Evolutionary conservation across 2,888 invertebrate genomes (phyloP), one percentile per base, ranked within the genome.

Genomic region (Philopedon plagiatum): DNA sequence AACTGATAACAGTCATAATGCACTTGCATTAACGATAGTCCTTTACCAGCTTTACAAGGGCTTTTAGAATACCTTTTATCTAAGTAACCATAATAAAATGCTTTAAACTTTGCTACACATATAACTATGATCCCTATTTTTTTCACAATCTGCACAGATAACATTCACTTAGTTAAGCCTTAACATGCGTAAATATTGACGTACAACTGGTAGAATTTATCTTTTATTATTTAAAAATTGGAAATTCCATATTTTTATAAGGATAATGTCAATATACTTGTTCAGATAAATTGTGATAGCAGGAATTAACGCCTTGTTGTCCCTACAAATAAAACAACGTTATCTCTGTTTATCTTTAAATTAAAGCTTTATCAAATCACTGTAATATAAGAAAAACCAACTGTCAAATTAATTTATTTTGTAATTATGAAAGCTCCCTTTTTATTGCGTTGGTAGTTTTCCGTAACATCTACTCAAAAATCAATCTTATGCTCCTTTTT

Each of bases 181-280:
- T 11, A 11, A n/a, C n/a, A 11, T 37, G n/a, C 0, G 1, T 21
- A 26, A 21, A 26, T 26, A 26, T n/a, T 23, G n/a, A 26, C 13
- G 9, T 13, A 51, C 5, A n/a, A n/a, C n/a, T n/a, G 5, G 7
- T 1, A n/a, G 5, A 51, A 8, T n/a, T 13, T 51, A 26, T 26
- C 26, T 26, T 49, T 49, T 5, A 23, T 51, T 51, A 21, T 26
- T 51, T 26, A 51, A 51, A 51, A 13, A 15, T 51, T 26, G 51
- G 26, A 51, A 51, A 54, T 54, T 54, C 15, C 18, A 1, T 0
- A 8, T 9, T 8, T 54, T 54, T 15, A 51, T 29, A 8, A 23
- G 26, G 26, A 15, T 15, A 15, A 29, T 54, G 29, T 29, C 51
- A 54, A 29, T 54, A 54, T 11, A 2, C 13, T 15, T 26, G 18